phyloP scores from a whole-genome alignment of 2,888 invertebrate species.

The Caenorhabditis japonica region DNA sequence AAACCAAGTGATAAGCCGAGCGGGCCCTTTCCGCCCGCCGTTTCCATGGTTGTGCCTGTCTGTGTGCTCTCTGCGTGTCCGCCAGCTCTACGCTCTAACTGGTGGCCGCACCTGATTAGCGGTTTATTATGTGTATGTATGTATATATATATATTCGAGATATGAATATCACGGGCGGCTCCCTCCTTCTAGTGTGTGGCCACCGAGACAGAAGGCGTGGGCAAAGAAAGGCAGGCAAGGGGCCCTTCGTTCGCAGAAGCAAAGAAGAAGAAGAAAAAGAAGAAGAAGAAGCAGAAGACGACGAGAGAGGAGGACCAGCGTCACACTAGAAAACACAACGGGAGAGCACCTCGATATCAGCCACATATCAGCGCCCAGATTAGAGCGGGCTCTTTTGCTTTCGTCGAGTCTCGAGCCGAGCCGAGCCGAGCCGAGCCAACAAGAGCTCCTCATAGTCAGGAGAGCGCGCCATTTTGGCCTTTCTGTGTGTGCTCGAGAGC shows the following conservation, averaged over 20 bases:
- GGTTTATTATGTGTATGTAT: slow-evolving; percentile 30
- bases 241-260: slow-evolving; percentile 29
- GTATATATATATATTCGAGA: slow-evolving; percentile 14
- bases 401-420: slow-evolving; percentile 9
- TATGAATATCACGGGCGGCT: slow-evolving; percentile 37
- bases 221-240: slow-evolving; percentile 10
- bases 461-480: no score
- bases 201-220: neutral
- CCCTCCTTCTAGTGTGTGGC: slow-evolving; percentile 19
- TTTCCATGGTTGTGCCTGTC: slow-evolving; percentile 46
- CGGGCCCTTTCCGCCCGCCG: slow-evolving; percentile 25
- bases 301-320: slow-evolving; percentile 25
- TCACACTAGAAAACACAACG: slow-evolving; percentile 48
- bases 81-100: slow-evolving; percentile 2
- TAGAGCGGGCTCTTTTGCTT: slow-evolving; percentile 21
- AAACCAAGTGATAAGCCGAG: slow-evolving; percentile 36
- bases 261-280: slow-evolving; percentile 16
- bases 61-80: slow-evolving; percentile 9
- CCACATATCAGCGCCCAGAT: slow-evolving; percentile 39
- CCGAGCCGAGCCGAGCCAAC: no score
- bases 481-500: no score
- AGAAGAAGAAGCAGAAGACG: slow-evolving; percentile 24
- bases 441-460: no score
- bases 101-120: slow-evolving; percentile 43
- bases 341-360: no score